phyloP scores from a whole-genome alignment of 2,797 vertebrate genomes.

The Scolopax rusticola region DNA sequence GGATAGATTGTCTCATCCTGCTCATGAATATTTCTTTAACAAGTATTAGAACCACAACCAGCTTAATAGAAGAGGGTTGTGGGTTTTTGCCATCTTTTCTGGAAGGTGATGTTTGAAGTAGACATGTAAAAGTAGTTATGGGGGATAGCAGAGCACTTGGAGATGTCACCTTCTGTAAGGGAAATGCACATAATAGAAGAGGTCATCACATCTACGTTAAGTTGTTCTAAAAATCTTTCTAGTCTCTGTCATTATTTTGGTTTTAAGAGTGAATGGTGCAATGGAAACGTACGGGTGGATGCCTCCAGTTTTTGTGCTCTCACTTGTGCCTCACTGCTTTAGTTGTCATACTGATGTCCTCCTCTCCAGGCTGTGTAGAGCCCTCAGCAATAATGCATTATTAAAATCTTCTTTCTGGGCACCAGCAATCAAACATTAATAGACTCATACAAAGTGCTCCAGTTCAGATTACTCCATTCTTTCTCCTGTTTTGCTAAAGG shows the following conservation, averaged over 20 bases:
- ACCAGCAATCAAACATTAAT: constrained; percentile 57
- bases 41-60: not conserved
- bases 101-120: not conserved
- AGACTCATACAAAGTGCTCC: not conserved
- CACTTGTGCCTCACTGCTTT: not conserved
- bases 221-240: not conserved
- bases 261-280: not conserved
- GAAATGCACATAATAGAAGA: not conserved
- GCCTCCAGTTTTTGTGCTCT: not conserved
- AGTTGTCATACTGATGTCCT: not conserved
- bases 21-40: not conserved
- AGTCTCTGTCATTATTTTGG: not conserved
- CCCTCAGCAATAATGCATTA: constrained; percentile 44
- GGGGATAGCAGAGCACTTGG: not conserved
- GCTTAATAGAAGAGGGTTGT: not conserved
- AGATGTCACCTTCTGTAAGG: not conserved
- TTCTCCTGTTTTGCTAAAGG: not conserved
- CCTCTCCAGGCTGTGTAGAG: not conserved
- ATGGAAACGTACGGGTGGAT: not conserved
- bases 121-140: not conserved
- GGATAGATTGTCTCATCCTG: not conserved
- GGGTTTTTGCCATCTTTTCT: not conserved
- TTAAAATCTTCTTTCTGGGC: constrained; percentile 30
- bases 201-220: not conserved
- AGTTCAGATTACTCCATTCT: not conserved